A percentile compares a stretch with the other conserved stretches of the same genome.
phyloP scores from a whole-genome alignment of 2,797 vertebrate species.

The Lagorchestes hirsutus region DNA sequence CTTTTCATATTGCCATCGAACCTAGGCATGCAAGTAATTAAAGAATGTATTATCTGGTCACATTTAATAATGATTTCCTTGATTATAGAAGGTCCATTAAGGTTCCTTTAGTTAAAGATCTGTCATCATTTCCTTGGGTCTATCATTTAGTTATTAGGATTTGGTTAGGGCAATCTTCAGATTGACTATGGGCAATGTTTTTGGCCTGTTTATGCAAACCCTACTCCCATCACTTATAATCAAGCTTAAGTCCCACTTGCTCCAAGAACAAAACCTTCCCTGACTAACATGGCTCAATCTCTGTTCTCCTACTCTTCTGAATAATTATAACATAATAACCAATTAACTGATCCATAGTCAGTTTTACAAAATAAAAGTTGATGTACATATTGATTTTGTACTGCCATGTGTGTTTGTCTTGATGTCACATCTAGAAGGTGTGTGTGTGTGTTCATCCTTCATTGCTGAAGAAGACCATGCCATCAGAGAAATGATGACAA shows the following conservation, averaged over 20 bases:
- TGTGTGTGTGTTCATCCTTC: too few species aligned
- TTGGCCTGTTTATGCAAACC: background rate
- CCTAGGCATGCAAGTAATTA: slow-evolving; percentile 51
- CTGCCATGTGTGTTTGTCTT: background rate
- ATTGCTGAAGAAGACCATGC: too few species aligned
- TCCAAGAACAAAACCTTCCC: background rate
- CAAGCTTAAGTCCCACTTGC: background rate
- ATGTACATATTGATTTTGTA: background rate
- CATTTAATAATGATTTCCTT: slow-evolving; percentile 65
- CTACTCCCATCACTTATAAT: background rate
- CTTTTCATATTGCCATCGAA: slow-evolving; percentile 68
- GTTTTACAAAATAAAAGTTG: background rate
- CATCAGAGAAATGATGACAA: too few species aligned
- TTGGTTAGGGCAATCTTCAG: slow-evolving; percentile 48
- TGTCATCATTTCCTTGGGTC: slow-evolving; percentile 78
- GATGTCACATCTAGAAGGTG: background rate
- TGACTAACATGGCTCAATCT: background rate
- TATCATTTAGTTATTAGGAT: slow-evolving; percentile 71
- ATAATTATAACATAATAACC: background rate
- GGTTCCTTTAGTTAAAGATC: slow-evolving; percentile 53
- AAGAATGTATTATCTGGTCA: slow-evolving; percentile 62
- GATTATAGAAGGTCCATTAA: background rate
- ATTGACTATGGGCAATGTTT: background rate
- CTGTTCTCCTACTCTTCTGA: background rate
- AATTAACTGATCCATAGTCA: background rate